Evolutionary conservation across 2,888 invertebrate species (phyloP).

Genomic region (Latrodectus hesperus): DNA sequence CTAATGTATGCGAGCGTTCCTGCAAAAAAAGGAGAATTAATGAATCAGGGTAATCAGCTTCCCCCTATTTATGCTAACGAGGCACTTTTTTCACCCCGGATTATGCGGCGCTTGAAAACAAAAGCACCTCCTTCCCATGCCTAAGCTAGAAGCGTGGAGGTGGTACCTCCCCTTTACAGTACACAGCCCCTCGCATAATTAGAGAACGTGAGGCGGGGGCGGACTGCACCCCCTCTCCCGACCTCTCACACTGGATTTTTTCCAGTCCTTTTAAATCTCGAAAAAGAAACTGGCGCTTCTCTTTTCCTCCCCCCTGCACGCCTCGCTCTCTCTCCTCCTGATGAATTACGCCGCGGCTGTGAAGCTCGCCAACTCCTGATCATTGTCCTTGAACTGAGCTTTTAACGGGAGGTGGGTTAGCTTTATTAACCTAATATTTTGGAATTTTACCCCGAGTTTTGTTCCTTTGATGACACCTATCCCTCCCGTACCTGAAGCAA

Average conservation of each 20-base stretch:
- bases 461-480: too few species aligned
- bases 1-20: slow-evolving; percentile 54
- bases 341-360: neutral
- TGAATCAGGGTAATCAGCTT: slow-evolving; percentile 49
- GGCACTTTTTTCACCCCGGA: slow-evolving; percentile 45
- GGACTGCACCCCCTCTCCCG: slow-evolving; percentile 12
- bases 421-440: neutral
- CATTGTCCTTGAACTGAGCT: neutral
- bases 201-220: slow-evolving; percentile 29
- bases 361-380: neutral
- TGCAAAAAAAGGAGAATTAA: slow-evolving; percentile 53
- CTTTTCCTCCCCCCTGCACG: neutral
- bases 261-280: neutral
- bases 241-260: slow-evolving; percentile 8
- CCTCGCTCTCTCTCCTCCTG: neutral
- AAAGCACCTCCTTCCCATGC: slow-evolving; percentile 62
- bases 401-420: neutral
- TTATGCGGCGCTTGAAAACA: slow-evolving; percentile 63
- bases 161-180: slow-evolving; percentile 27
- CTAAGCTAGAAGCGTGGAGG: slow-evolving; percentile 20
- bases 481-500: too few species aligned
- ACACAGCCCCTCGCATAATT: slow-evolving; percentile 51
- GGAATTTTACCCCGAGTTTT: neutral
- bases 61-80: slow-evolving; percentile 63
- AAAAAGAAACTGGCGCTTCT: slow-evolving; percentile 1